Base-by-base conservation (phyloP, 2,113 vertebrate genomes). In the Bos taurus region DNA sequence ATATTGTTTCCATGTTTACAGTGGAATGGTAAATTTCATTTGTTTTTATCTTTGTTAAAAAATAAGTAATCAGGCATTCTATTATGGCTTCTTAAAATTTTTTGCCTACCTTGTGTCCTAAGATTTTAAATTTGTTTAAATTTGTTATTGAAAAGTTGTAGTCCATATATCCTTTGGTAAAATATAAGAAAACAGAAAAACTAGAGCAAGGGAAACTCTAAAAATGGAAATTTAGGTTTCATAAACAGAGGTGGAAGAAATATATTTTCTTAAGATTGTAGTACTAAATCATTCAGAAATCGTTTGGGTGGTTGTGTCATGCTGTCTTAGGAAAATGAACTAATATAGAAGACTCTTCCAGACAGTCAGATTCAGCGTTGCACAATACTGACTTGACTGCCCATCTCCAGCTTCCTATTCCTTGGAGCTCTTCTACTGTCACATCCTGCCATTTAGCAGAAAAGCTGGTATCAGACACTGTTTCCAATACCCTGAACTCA, bases 111-210 rank as follows among this genome's bases (percentile, higher is more conserved):
- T 50, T 91, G 2, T 62, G 46, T 80, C 21, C 6, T 62, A 78
- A 83, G 30, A 94, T 36, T 85, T 56, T 88, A 89, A 87, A 84
- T 88, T 33, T 80, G 25, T 64, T 78, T 78, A 77, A 88, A 91
- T 26, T 92, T 95, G 52, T n/a, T 94, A 43, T 28, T 36, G 54
- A 90, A 93, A 96, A 82, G 56, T n/a, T 96, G 48, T 59, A 89
- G 36, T 40, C 28, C 48, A 57, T 46, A 15, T 9, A 71, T 33
- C 7, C 14, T 56, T 88, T 13, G 57, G 10, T 33, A 88, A 90
- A 88, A 92, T 48, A 89, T 33, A 95, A 86, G 28, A 59, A 96
- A 93, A 91, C n/a, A 87, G n/a, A 90, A 97, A 46, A 94, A 93
- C 85, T 52, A 86, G 17, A 92, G 21, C 21, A 62, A 94, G 91